Percentiles rank a stretch among this genome's conserved stretches.
These are phyloP conservation scores for Romanogobio albipinnatus DNA, from an alignment of 2,113 vertebrate genomes.

Conservation along the genomic window DNA sequence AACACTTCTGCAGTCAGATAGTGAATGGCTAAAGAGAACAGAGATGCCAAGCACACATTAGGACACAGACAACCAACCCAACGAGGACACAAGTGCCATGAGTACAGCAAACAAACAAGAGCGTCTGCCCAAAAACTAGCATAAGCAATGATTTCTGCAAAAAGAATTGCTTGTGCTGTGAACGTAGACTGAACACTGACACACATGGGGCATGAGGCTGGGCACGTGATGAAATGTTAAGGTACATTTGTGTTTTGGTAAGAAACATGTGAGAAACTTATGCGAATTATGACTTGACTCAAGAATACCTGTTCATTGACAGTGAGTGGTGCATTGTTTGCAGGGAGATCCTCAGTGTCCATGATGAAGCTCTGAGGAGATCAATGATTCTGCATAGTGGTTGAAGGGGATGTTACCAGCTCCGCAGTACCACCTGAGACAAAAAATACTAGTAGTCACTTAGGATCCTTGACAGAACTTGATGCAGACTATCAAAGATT, in stretches of 20 bases:
- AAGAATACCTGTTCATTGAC: slow-evolving; percentile 92
- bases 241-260: background rate
- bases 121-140: slow-evolving; percentile 63
- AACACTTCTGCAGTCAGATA: slow-evolving; percentile 80
- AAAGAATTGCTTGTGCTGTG: slow-evolving; percentile 64
- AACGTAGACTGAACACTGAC: slow-evolving; percentile 44
- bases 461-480: background rate
- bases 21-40: slow-evolving; percentile 80
- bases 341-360: slow-evolving; percentile 82
- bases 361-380: slow-evolving; percentile 70
- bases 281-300: background rate
- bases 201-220: slow-evolving; percentile 53
- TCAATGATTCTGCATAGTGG: slow-evolving; percentile 79
- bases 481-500: background rate
- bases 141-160: slow-evolving; percentile 64
- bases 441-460: slow-evolving; percentile 18
- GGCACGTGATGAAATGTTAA: slow-evolving; percentile 22
- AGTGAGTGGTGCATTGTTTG: slow-evolving; percentile 83
- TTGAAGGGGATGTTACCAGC: slow-evolving; percentile 39
- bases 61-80: slow-evolving; percentile 69
- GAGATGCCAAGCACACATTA: slow-evolving; percentile 80
- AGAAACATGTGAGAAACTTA: background rate
- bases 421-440: slow-evolving; percentile 36
- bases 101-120: slow-evolving; percentile 59
- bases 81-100: slow-evolving; percentile 54